Evolutionary conservation across 1,140 invertebrate species (phyloP).

Genomic region (Drosophila simulans): DNA sequence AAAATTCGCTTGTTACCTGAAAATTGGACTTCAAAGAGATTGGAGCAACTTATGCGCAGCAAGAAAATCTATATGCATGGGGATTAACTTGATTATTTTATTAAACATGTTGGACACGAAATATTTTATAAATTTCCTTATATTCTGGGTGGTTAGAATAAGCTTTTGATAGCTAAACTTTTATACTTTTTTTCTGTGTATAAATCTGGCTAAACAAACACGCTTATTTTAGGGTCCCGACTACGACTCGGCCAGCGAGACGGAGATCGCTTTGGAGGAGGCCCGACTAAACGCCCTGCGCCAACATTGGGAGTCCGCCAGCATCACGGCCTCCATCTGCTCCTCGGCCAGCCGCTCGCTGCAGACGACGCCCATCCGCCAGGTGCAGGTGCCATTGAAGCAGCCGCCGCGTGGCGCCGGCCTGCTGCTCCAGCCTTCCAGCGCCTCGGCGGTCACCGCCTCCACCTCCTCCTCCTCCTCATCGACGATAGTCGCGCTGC

Average conservation of each 20-base stretch:
- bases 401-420: conserved; percentile 23
- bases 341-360: conserved; percentile 83
- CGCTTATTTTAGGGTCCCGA: conserved; percentile 88
- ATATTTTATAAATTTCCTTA: neutral
- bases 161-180: neutral
- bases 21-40: conserved; percentile 7
- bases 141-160: neutral
- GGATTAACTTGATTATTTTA: neutral
- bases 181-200: too few species aligned
- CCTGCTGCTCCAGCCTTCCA: conserved; percentile 59
- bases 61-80: neutral
- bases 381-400: conserved; percentile 69
- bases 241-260: conserved; percentile 89
- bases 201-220: neutral
- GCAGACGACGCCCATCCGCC: conserved; percentile 82
- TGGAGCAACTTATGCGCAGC: too few species aligned
- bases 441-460: conserved; percentile 23
- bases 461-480: conserved; percentile 29
- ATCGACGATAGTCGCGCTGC: conserved; percentile 43
- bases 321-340: conserved; percentile 85
- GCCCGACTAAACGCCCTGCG: conserved; percentile 86
- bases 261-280: conserved; percentile 87
- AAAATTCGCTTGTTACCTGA: conserved; percentile 10
- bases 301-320: conserved; percentile 88
- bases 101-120: too few species aligned